Evolutionary conservation across 2,797 vertebrate species (phyloP), one percentile per base, ranked within the genome.

Genomic region (Phrynocephalus vlangalii): DNA sequence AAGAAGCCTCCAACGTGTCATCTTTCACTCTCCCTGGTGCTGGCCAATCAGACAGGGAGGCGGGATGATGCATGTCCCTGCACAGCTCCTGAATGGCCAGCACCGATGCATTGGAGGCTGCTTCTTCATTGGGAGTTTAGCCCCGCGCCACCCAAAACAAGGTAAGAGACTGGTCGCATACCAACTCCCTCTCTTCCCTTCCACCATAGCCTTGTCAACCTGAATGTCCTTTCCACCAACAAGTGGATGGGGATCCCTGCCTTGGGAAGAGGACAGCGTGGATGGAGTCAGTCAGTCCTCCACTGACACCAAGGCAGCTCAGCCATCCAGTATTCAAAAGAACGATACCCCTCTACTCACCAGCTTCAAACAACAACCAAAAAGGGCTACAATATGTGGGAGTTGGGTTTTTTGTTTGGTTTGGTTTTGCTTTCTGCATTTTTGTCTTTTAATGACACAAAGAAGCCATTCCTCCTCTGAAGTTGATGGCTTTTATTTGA

Each of bases 261-360:
- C 0, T 0, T 26, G 30, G 28, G 30, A 1, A 6, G 86, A 3
- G 56, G 79, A 3, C 5, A 75, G 85, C 66, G n/a, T 5, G 56
- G 44, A 6, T 11, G 10, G 79, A 71, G 3, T 56, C 22, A 5
- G 10, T 26, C 52, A 66, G 48, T 50, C 15, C 20, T 68, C 33
- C 0, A 0, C 9, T 6, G 63, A 56, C 16, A 30, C 15, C 38
- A n/a, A 68, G 0, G 1, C 2, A 71, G 83, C 0, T 11, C 11
- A 1, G 83, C 87, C 56, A 85, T 81, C 38, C 0, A 0, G 63
- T 63, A 79, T 9, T 0, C 0, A 0, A 84, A 82, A 0, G 0
- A 8, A 28, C 52, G 5, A 84, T 70, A 84, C 28, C 80, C n/a
- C 15, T n/a, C 82, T 70, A 67, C 81, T 13, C 2, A 0, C 28